A percentile compares a stretch with the other conserved stretches of the same genome.
Evolutionary conservation across 2,113 vertebrate genomes (phyloP).

Genomic region (Choloepus hoffmanni): DNA sequence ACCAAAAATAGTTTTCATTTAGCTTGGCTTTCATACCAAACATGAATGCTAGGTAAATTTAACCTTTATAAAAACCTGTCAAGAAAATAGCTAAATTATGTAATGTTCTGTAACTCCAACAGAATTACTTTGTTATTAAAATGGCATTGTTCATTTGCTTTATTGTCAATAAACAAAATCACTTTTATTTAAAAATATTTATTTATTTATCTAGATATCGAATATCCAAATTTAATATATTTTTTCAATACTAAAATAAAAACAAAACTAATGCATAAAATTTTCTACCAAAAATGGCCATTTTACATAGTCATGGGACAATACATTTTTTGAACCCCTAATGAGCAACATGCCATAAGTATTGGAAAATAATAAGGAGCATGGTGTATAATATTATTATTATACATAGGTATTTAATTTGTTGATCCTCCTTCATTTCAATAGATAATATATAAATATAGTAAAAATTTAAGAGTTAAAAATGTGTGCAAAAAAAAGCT

Average conservation of each 20-base stretch:
- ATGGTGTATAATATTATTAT: neutral
- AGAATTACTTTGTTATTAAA: neutral
- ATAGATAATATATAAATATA: neutral
- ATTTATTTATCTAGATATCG: neutral
- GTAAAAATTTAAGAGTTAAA: neutral
- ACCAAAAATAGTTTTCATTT: neutral
- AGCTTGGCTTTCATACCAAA: neutral
- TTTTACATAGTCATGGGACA: no score
- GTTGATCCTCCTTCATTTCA: neutral
- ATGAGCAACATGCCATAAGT: accelerated
- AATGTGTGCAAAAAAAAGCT: neutral
- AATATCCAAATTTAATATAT: neutral
- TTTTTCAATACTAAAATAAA: neutral
- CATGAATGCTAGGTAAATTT: neutral
- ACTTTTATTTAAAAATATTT: neutral
- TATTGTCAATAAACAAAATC: neutral
- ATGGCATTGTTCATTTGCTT: neutral
- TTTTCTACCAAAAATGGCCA: neutral
- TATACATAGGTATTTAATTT: neutral
- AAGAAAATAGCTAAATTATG: neutral
- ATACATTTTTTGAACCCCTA: neutral
- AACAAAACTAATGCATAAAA: neutral
- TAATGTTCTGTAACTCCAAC: neutral
- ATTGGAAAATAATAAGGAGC: neutral
- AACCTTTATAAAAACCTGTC: neutral